Conservation (phyloP, 2,113 vertebrate species). For the Papio anubis region DNA sequence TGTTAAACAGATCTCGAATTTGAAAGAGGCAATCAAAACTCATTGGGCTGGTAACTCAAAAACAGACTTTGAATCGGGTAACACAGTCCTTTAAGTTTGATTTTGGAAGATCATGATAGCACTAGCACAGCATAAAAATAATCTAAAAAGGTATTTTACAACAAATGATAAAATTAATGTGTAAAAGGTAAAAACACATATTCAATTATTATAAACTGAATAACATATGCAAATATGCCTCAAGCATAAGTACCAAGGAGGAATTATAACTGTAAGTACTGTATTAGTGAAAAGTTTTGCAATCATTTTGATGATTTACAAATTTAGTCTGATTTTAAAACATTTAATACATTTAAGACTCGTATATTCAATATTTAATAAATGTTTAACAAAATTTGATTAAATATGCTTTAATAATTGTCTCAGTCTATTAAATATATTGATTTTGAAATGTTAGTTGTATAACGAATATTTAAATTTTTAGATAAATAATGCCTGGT, state of each 20-base stretch:
- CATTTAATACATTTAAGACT: neutral
- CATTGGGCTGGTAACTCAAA: neutral
- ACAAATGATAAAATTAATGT: neutral
- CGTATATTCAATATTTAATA: neutral
- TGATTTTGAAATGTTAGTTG: neutral
- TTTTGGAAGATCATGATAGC: neutral
- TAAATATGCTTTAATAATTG: neutral
- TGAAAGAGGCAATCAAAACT: neutral
- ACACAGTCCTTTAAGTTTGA: neutral
- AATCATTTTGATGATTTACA: neutral
- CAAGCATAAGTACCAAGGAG: neutral
- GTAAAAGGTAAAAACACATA: neutral
- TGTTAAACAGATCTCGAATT: neutral
- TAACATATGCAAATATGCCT: neutral
- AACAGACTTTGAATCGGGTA: neutral
- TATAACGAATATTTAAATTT: neutral
- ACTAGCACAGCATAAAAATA: neutral
- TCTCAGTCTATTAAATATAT: neutral
- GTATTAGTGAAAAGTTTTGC: neutral
- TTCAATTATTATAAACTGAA: neutral
- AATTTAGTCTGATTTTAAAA: neutral
- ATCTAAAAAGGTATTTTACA: neutral
- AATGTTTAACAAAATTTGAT: neutral
- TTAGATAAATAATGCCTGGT: neutral
- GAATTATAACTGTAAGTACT: neutral